phyloP scores from a whole-genome alignment of 2,797 vertebrate species.

The Philypnodon macrostomus region DNA sequence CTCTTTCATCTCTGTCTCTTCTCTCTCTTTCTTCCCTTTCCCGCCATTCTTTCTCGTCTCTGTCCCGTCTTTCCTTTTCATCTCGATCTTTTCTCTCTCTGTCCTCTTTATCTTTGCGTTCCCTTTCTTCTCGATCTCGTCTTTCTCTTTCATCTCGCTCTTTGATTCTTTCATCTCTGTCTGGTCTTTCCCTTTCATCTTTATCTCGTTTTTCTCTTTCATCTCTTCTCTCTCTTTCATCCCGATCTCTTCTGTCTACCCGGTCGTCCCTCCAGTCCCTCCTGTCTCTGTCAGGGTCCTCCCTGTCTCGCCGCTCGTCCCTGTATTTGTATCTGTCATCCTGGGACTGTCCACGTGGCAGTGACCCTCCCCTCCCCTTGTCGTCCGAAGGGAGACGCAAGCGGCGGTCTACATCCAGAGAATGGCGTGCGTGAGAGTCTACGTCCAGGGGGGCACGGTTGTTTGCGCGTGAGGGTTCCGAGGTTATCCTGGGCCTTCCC shows the following conservation, averaged over 20 bases:
- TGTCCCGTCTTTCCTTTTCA: conserved; percentile 13
- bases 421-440: conserved; percentile 66
- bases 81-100: conserved; percentile 39
- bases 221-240: conserved; percentile 42
- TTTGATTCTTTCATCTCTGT: conserved; percentile 19
- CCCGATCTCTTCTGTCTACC: conserved; percentile 41
- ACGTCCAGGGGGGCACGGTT: conserved; percentile 79
- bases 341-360: conserved; percentile 49
- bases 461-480: conserved; percentile 73
- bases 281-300: conserved; percentile 46
- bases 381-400: conserved; percentile 66
- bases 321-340: conserved; percentile 61
- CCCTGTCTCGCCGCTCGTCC: conserved; percentile 60
- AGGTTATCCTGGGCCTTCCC: conserved; percentile 51
- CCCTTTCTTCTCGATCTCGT: conserved; percentile 23
- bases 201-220: too few relatives aligned
- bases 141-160: conserved; percentile 27
- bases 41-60: conserved; percentile 13
- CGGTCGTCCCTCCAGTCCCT: conserved; percentile 47
- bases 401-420: conserved; percentile 56
- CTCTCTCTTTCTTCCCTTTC: conserved; percentile 33
- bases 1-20: conserved; percentile 16
- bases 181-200: conserved; percentile 11
- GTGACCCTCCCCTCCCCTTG: conserved; percentile 44
- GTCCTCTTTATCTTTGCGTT: conserved; percentile 4